Evolutionary conservation across 2,113 vertebrate species (phyloP), one percentile per base, ranked within the genome.

Genomic region (Anhinga rufa): DNA sequence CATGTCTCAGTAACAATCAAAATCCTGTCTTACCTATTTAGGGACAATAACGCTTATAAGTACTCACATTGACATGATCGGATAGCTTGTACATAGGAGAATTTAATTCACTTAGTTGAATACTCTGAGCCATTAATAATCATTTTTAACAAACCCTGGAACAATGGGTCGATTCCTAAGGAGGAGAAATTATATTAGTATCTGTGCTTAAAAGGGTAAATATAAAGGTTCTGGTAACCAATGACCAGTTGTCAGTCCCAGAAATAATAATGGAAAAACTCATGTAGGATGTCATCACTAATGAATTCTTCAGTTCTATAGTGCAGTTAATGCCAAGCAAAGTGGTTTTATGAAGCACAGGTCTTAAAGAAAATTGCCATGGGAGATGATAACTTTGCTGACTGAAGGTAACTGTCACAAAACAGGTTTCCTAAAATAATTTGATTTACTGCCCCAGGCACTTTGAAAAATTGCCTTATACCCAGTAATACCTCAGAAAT

Each of bases 51-150:
- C 0, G 8, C 74, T 48, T 52, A 32, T 21, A 34, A 42, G 9
- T 40, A 22, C 28, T n/a, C 0, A 0, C 46, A 7, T 3, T 14
- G 85, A 38, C 3, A 0, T 5, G 40, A 25, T 3, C 3, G 4
- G 64, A 40, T 12, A n/a, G 36, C 78, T 75, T 1, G 0, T 10
- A 25, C 5, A 0, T 7, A 31, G 52, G 32, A 51, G 38, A 90
- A 84, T 48, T 24, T 40, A 68, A 91, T 51, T 22, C 26, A 17
- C 24, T 34, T 9, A 4, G 17, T 3, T 48, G 19, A 48, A 55
- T 31, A 18, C 34, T 40, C 24, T 29, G 28, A 77, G 58, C 20
- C 36, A 26, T 60, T 86, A 42, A 44, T 52, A 36, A 66, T 5
- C 54, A 34, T 44, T 93, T 48, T 92, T 65, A 88, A 55, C 62